Evolutionary conservation across 2,797 vertebrate species (phyloP), one percentile per base, ranked within the genome.

Genomic region (Gadopsis marmoratus): DNA sequence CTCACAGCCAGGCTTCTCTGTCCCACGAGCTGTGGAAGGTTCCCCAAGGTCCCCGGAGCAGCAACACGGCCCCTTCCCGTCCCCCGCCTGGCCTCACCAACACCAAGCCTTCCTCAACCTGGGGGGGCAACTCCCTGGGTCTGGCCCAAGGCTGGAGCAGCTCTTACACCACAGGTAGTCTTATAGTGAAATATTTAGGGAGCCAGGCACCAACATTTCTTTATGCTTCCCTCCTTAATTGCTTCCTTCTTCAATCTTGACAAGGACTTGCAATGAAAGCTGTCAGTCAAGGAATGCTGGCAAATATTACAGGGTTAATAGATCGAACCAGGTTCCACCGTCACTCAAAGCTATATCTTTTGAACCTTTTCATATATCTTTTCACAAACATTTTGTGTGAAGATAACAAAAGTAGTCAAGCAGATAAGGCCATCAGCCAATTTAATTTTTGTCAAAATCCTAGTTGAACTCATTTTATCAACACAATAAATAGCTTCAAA

Each of bases 21-120:
- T 98, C 98, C 86, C 98, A 99, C 0, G 98, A 99, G 90, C 96
- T 99, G 80, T 99, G 98, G 98, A 99, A 99, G 95, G 98, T 98
- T 76, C 95, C 96, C 16, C 95, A 95, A 78, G 95, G 95, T 17
- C 97, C 96, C 72, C 96, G 98, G 60, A 86, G 90, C 93, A 97
- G 96, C 96, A 96, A 94, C 92, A 93, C 94, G 39, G 97, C 97
- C 77, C 97, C 97, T 19, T 97, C 97, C 1, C 96, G 98, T 78
- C 98, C 98, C 1, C 98, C 98, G 37, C 98, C 98, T 26, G 98
- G 98, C 90, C 92, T 99, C 81, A 97, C 97, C 54, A 98, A 97
- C 91, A 94, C 95, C 95, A 99, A 99, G 95, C 96, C 97, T 88
- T 97, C 97, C 41, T 98, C 98, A 56, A 97, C 97, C 2, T 99